These are phyloP conservation scores for Tiphia femorata DNA, from an alignment of 2,888 invertebrate species.

Conservation along the genomic window DNA sequence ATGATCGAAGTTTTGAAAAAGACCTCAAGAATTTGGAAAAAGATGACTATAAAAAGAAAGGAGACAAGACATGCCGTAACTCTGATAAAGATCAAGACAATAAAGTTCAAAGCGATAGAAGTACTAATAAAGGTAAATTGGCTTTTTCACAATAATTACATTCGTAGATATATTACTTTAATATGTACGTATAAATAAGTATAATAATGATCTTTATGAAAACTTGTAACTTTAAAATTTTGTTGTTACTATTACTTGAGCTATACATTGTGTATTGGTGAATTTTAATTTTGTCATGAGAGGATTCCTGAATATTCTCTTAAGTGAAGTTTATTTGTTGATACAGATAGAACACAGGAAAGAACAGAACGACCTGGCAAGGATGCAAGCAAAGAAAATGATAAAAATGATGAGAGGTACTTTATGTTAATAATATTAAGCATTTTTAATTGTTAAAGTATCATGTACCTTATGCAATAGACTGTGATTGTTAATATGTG, in stretches of 20 bases:
- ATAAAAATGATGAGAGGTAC: conserved; percentile 64
- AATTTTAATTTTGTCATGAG: too few species aligned
- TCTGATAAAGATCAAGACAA: conserved; percentile 52
- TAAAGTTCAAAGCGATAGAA: conserved; percentile 35
- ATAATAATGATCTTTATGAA: not conserved
- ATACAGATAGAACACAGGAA: conserved; percentile 59
- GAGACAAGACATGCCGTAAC: conserved; percentile 22
- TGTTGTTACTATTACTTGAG: not conserved
- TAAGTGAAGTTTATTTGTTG: too few species aligned
- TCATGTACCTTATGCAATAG: conserved; percentile 7
- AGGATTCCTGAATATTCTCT: too few species aligned
- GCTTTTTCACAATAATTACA: not conserved
- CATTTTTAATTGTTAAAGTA: not conserved
- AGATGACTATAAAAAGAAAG: conserved; percentile 27
- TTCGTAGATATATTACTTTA: not conserved
- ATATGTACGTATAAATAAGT: not conserved
- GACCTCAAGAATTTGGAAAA: conserved; percentile 30
- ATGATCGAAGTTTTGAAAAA: conserved; percentile 22
- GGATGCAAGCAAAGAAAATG: conserved; percentile 58
- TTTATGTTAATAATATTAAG: conserved; percentile 15
- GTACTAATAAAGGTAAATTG: conserved; percentile 43
- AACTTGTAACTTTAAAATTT: not conserved
- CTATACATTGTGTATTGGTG: too few species aligned
- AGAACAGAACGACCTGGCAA: conserved; percentile 60
- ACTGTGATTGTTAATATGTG: conserved; percentile 45